Evolutionary conservation across 2,888 invertebrate genomes (phyloP).

Genomic region (Pyralis farinalis): DNA sequence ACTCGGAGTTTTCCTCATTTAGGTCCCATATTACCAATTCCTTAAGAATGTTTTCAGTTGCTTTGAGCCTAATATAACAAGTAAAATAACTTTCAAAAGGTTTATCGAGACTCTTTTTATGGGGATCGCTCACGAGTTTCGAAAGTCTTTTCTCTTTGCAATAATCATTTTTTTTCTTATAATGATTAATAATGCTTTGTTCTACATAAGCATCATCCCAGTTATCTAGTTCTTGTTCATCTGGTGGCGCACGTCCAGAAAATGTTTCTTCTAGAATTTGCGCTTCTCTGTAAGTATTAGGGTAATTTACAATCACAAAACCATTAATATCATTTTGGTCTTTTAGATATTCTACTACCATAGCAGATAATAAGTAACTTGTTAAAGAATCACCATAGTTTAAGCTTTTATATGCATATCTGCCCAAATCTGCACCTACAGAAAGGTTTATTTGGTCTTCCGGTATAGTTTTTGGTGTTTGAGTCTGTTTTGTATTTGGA

Average conservation of each 20-base stretch:
- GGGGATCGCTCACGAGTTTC: constrained; percentile 74
- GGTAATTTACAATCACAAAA: constrained; percentile 85
- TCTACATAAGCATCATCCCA: constrained; percentile 64
- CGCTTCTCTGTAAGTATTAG: constrained; percentile 79
- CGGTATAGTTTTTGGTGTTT: constrained; percentile 82
- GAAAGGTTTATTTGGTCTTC: constrained; percentile 78
- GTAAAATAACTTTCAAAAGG: constrained; percentile 80
- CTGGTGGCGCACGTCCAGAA: constrained; percentile 72
- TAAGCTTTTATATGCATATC: constrained; percentile 76
- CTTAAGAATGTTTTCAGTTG: constrained; percentile 60
- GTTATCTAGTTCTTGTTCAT: constrained; percentile 48
- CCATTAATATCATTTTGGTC: constrained; percentile 68
- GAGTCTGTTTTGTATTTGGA: constrained; percentile 73
- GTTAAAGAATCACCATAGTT: constrained; percentile 75
- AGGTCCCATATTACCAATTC: constrained; percentile 65
- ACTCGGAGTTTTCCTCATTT: constrained; percentile 61
- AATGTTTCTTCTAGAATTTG: constrained; percentile 81
- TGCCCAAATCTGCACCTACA: constrained; percentile 74
- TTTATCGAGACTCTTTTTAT: constrained; percentile 44
- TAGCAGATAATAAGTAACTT: constrained; percentile 77
- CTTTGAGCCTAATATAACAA: constrained; percentile 74
- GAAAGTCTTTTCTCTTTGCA: constrained; percentile 64
- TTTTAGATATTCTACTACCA: constrained; percentile 82
- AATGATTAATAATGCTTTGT: constrained; percentile 55
- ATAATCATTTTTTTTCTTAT: constrained; percentile 55